Conservation (phyloP, 2,797 vertebrate genomes). For the Poecilia picta region DNA sequence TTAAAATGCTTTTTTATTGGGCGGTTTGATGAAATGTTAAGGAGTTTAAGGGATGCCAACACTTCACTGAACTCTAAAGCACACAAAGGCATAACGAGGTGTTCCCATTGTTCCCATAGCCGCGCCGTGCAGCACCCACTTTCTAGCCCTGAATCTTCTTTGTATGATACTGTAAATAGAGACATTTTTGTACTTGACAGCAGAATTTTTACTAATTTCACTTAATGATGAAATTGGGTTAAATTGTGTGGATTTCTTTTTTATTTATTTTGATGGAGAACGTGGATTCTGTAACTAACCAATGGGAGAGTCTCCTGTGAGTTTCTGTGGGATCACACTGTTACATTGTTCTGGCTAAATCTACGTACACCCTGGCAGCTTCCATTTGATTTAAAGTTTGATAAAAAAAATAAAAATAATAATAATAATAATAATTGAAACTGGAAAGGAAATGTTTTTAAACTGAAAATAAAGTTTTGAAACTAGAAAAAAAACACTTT, state of each 20-base stretch:
- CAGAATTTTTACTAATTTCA: slow-evolving; percentile 62
- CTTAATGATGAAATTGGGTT: slow-evolving; percentile 11
- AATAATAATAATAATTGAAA: too few species aligned
- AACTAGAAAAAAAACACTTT: too few species aligned
- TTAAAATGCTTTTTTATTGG: not conserved
- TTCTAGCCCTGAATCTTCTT: slow-evolving; percentile 52
- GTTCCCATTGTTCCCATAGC: slow-evolving; percentile 18
- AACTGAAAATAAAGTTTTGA: too few species aligned
- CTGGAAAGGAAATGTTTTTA: too few species aligned
- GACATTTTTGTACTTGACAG: slow-evolving; percentile 69
- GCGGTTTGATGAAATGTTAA: not conserved
- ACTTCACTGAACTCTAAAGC: slow-evolving; percentile 37
- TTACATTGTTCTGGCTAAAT: not conserved
- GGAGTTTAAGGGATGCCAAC: not conserved
- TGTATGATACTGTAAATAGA: slow-evolving; percentile 78
- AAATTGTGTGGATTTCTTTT: slow-evolving; percentile 4
- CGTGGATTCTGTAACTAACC: not conserved
- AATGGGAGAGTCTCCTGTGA: slow-evolving; percentile 6
- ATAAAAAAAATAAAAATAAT: not conserved
- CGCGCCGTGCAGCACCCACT: slow-evolving; percentile 18
- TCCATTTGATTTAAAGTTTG: not conserved
- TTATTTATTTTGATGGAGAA: slow-evolving; percentile 15
- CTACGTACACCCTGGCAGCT: not conserved
- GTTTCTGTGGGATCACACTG: not conserved
- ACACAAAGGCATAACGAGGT: slow-evolving; percentile 41